phyloP scores from a whole-genome alignment of 2,888 invertebrate genomes.

The Drosophila mimica region DNA sequence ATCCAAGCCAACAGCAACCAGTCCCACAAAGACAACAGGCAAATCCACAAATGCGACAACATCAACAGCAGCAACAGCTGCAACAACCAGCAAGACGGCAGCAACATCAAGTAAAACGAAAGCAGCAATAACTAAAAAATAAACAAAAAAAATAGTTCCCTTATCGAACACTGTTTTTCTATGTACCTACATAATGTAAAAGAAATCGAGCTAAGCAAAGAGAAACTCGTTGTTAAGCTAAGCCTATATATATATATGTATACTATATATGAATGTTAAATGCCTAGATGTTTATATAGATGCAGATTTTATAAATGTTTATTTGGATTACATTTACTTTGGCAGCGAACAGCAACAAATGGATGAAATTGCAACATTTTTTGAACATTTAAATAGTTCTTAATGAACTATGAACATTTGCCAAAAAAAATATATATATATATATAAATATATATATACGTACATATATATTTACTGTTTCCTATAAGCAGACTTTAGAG shows the following conservation, averaged over 20 bases:
- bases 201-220: constrained; percentile 48
- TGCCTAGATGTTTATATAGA: constrained; percentile 45
- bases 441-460: not conserved
- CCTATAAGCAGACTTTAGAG: constrained; percentile 25
- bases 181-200: constrained; percentile 47
- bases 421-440: constrained; percentile 1
- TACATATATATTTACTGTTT: constrained; percentile 28
- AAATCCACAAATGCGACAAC: constrained; percentile 39
- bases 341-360: constrained; percentile 17
- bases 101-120: constrained; percentile 55
- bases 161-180: constrained; percentile 67
- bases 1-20: constrained; percentile 41
- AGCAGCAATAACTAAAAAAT: constrained; percentile 60
- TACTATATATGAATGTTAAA: constrained; percentile 35
- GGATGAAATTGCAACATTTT: constrained; percentile 29
- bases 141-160: constrained; percentile 33
- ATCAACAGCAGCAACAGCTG: constrained; percentile 16
- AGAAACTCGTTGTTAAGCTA: constrained; percentile 13
- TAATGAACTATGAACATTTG: constrained; percentile 29
- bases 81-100: constrained; percentile 28
- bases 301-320: constrained; percentile 53
- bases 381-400: constrained; percentile 34
- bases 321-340: constrained; percentile 50
- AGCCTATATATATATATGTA: constrained; percentile 17
- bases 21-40: constrained; percentile 49